phyloP scores from a whole-genome alignment of 2,113 vertebrate genomes.

The Elachura formosa region DNA sequence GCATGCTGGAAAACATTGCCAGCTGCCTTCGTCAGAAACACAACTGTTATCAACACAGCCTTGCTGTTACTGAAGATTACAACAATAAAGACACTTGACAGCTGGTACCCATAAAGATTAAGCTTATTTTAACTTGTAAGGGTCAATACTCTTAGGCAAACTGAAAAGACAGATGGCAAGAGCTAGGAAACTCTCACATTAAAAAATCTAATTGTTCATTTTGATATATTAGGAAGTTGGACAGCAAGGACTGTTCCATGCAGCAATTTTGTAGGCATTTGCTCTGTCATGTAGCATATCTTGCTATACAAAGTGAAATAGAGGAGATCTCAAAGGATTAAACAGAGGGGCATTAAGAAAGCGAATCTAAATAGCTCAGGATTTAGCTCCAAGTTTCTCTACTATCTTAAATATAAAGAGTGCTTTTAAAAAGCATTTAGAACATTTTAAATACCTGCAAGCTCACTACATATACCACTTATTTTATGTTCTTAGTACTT shows the following conservation, averaged over 20 bases:
- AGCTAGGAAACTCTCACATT: neutral
- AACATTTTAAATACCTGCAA: neutral
- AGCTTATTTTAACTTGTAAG: slow-evolving; percentile 9
- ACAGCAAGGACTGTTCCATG: neutral
- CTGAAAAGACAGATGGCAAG: neutral
- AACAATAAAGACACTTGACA: neutral
- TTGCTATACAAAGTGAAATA: neutral
- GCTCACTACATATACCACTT: neutral
- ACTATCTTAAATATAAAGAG: neutral
- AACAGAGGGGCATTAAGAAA: neutral
- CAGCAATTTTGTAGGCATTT: neutral
- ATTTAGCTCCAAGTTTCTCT: neutral
- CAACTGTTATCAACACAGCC: neutral
- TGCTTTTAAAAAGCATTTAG: neutral
- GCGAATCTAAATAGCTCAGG: neutral
- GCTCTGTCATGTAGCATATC: neutral
- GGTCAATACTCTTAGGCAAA: neutral
- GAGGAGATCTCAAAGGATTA: neutral
- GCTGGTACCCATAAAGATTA: neutral
- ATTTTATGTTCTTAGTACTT: neutral
- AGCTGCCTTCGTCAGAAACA: neutral
- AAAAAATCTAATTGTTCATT: neutral
- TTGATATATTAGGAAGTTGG: neutral
- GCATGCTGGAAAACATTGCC: neutral
- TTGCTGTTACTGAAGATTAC: neutral